Percentiles rank a stretch among this genome's conserved stretches.
These are phyloP conservation scores for Casuarius casuarius DNA, from an alignment of 2,113 vertebrate species.

Conservation along the genomic window DNA sequence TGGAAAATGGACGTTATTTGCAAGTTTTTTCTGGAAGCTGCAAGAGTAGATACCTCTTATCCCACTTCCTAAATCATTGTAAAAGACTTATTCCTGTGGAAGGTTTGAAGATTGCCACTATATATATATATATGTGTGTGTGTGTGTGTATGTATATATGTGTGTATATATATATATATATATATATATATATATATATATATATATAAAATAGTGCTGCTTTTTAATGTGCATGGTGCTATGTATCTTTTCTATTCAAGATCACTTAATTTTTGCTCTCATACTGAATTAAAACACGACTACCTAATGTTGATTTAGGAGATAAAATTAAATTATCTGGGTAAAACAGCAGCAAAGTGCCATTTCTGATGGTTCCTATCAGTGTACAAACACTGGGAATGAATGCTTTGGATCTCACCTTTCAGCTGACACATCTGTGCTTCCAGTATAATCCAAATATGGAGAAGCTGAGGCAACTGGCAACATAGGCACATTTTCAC, in stretches of 20 bases:
- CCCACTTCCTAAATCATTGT: neutral
- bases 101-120: neutral
- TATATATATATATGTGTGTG: no score
- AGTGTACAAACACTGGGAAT: neutral
- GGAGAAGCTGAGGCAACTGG: neutral
- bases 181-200: no score
- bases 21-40: neutral
- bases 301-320: neutral
- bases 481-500: neutral
- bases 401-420: neutral
- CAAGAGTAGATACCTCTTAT: neutral
- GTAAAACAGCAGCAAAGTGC: neutral
- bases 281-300: neutral
- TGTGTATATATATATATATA: neutral
- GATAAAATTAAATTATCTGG: neutral
- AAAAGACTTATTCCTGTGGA: neutral
- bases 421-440: neutral
- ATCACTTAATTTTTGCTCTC: neutral
- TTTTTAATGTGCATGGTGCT: neutral
- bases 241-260: neutral
- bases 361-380: neutral
- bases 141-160: no score
- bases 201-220: neutral
- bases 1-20: neutral
- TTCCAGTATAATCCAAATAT: neutral